Conservation (phyloP, 2,797 vertebrate genomes). For the Ciconia nigra region DNA sequence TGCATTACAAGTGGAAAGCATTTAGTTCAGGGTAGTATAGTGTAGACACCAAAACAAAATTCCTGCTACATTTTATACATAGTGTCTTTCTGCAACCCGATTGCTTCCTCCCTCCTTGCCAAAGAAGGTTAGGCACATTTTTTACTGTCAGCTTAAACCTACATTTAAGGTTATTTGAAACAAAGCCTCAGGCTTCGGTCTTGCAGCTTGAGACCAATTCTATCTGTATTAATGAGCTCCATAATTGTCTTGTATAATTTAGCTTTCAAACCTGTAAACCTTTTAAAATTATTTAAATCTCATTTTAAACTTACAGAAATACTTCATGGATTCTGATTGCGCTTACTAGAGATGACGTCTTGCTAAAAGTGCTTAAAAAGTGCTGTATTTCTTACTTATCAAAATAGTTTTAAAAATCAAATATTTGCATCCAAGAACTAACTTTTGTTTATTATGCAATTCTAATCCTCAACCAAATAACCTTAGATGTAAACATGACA, state of each 20-base stretch:
- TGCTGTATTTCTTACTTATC: background rate
- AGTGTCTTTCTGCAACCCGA: background rate
- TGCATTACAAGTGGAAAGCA: background rate
- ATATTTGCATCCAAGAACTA: background rate
- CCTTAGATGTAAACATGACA: background rate
- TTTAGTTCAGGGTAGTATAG: background rate
- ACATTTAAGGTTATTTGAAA: constrained; percentile 45
- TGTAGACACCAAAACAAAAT: background rate
- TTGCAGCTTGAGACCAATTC: constrained; percentile 13
- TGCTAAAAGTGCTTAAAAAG: background rate
- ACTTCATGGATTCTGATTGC: background rate
- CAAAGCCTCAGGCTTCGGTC: constrained; percentile 27
- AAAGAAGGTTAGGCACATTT: background rate
- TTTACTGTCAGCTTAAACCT: constrained; percentile 16
- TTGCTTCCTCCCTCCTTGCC: background rate
- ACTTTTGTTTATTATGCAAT: background rate
- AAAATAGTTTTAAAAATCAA: background rate
- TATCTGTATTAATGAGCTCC: constrained; percentile 39
- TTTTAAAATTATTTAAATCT: constrained; percentile 16
- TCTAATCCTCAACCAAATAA: background rate
- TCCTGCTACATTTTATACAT: background rate
- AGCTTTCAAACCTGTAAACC: constrained; percentile 19
- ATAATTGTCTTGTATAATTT: background rate
- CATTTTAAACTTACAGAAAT: background rate
- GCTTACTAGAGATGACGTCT: background rate